Percentiles rank a stretch among this genome's conserved stretches.
Conservation (phyloP, 2,797 vertebrate species). For the Schizothorax lantsangensis region DNA sequence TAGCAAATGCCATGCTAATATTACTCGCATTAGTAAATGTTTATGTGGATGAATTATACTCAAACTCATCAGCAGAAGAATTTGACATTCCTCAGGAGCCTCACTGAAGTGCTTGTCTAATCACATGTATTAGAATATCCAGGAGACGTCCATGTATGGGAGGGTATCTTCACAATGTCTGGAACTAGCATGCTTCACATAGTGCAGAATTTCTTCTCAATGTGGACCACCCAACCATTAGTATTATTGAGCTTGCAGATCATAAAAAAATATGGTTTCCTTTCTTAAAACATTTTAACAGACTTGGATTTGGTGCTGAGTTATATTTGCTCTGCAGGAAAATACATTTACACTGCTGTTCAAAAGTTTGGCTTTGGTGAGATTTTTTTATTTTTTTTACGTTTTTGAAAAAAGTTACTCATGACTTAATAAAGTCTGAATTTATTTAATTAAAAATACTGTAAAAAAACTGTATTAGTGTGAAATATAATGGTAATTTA, state of each 20-base stretch:
- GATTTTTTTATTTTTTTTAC: neutral
- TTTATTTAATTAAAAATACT: neutral
- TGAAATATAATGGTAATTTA: neutral
- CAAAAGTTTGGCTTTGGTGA: neutral
- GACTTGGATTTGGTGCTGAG: neutral
- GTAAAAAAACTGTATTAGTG: neutral
- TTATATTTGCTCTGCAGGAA: neutral
- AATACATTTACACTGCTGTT: neutral
- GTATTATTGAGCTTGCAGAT: conserved; percentile 13
- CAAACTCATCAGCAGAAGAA: neutral
- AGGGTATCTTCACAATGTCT: neutral
- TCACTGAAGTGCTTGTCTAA: conserved; percentile 5
- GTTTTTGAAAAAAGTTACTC: neutral
- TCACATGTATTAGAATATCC: neutral
- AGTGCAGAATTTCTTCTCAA: neutral
- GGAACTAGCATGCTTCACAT: neutral
- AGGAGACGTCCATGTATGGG: neutral
- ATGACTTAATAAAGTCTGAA: neutral
- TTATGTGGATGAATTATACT: conserved; percentile 1
- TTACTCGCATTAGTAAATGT: conserved; percentile 21
- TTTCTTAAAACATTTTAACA: conserved; percentile 34
- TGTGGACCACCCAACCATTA: neutral
- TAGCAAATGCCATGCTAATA: conserved; percentile 37
- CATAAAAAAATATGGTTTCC: conserved; percentile 15
- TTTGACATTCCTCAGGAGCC: neutral